phyloP scores from a whole-genome alignment of 2,797 vertebrate genomes.

The Melanotaenia trifasciata region DNA sequence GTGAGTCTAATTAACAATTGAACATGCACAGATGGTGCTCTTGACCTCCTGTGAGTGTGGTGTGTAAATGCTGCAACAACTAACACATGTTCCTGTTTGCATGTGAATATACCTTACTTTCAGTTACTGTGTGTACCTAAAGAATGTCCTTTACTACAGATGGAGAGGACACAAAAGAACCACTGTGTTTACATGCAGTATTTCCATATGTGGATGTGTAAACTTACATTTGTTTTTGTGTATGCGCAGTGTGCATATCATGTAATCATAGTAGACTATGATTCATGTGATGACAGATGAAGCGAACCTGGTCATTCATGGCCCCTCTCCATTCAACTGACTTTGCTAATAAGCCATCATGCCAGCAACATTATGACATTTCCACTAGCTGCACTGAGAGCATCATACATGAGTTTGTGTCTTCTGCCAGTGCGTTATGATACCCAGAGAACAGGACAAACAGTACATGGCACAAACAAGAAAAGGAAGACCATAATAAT shows the following conservation, averaged over 20 bases:
- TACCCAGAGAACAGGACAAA: slow-evolving; percentile 53
- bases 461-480: slow-evolving; percentile 56
- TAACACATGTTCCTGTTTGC: slow-evolving; percentile 55
- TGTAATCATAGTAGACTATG: slow-evolving; percentile 9
- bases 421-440: slow-evolving; percentile 33
- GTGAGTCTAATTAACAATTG: slow-evolving; percentile 84
- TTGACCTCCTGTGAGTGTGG: slow-evolving; percentile 71
- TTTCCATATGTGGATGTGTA: not conserved
- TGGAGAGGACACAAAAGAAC: slow-evolving; percentile 19
- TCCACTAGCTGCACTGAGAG: slow-evolving; percentile 31
- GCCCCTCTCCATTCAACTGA: slow-evolving; percentile 28
- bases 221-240: slow-evolving; percentile 3
- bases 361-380: slow-evolving; percentile 50
- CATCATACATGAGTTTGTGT: slow-evolving; percentile 31
- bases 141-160: slow-evolving; percentile 13
- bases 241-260: not conserved
- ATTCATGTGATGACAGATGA: slow-evolving; percentile 35
- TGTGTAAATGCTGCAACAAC: slow-evolving; percentile 58
- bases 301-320: slow-evolving; percentile 45
- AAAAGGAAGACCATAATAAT: slow-evolving; percentile 48
- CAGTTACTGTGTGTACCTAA: slow-evolving; percentile 23
- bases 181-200: not conserved
- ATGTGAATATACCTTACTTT: slow-evolving; percentile 40
- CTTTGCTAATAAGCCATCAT: slow-evolving; percentile 51
- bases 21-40: slow-evolving; percentile 83